Base-by-base conservation (phyloP, 2,797 vertebrate genomes). In the Phrynocephalus vlangalii region DNA sequence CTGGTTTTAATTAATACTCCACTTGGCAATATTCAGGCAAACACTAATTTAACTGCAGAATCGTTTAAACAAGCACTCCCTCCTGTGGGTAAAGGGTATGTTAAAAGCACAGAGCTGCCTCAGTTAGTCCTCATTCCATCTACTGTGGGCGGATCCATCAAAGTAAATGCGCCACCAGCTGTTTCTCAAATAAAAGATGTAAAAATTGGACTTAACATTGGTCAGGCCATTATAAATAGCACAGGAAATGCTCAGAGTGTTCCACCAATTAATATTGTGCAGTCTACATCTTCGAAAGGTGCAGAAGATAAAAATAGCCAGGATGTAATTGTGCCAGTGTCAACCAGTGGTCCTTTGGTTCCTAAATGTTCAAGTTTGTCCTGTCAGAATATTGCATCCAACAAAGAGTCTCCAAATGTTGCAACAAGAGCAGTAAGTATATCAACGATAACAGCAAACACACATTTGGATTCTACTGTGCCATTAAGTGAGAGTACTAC, bases 141-240 rank as follows among this genome's bases (percentile, higher is more conserved):
- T 88, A 95, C 96, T 63, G 71, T 96, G 78, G 96, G 94, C 87
- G 15, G 95, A 81, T 94, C 96, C 70, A 24, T 97, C 92, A 97
- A 95, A 96, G 91, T 96, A 87, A 97, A 94, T 91, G 87, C 96
- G 24, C 94, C 96, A 67, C 94, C 96, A 88, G 95, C 96, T 56
- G 94, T 98, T 72, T 97, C 95, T 96, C 97, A 98, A 87, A 95
- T 97, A 89, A 96, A 97, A 94, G 97, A 97, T 95, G 95, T 97
- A 85, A 98, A 97, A 93, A 96, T 97, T 93, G 97, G 97, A 90
- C 91, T 97, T 88, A 98, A 96, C 85, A 95, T 97, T 90, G 97
- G 96, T 84, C 97, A 98, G 87, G 93, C 96, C 82, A 95, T 97
- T 96, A 90, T 97, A 89, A 96, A 96, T 93, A 94, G 95, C 89